Conservation (phyloP, 2,797 vertebrate genomes). For the Rhodeus uyekii region DNA sequence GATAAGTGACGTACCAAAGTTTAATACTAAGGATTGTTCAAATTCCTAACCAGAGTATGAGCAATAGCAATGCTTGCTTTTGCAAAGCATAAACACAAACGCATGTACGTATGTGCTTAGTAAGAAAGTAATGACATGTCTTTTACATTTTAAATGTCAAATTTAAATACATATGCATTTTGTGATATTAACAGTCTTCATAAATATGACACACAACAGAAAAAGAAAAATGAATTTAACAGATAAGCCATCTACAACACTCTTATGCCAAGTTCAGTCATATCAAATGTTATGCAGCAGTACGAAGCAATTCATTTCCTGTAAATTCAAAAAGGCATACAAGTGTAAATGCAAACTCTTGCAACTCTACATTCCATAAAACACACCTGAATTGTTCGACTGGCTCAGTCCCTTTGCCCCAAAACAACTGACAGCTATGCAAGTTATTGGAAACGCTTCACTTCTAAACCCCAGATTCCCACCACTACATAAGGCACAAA, state of each 20-base stretch:
- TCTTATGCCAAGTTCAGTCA: background rate
- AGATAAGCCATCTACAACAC: background rate
- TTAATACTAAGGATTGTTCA: background rate
- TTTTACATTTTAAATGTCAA: background rate
- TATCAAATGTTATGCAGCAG: background rate
- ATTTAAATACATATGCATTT: background rate
- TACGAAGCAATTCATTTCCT: background rate
- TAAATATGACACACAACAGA: background rate
- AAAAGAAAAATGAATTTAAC: background rate
- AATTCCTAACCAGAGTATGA: background rate
- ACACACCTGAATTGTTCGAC: background rate
- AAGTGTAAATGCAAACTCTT: background rate
- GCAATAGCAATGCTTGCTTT: background rate
- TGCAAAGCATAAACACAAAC: background rate
- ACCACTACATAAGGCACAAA: background rate
- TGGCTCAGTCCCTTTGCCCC: background rate
- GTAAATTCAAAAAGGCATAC: background rate
- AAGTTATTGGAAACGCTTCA: background rate
- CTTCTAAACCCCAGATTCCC: conserved; percentile 3
- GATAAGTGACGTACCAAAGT: background rate
- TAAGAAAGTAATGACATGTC: background rate
- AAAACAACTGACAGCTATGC: background rate
- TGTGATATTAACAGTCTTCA: background rate
- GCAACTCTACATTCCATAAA: background rate
- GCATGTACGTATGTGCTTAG: background rate